These are phyloP conservation scores for Uropsilus gracilis DNA, from an alignment of 2,113 vertebrate genomes.

Conservation along the genomic window DNA sequence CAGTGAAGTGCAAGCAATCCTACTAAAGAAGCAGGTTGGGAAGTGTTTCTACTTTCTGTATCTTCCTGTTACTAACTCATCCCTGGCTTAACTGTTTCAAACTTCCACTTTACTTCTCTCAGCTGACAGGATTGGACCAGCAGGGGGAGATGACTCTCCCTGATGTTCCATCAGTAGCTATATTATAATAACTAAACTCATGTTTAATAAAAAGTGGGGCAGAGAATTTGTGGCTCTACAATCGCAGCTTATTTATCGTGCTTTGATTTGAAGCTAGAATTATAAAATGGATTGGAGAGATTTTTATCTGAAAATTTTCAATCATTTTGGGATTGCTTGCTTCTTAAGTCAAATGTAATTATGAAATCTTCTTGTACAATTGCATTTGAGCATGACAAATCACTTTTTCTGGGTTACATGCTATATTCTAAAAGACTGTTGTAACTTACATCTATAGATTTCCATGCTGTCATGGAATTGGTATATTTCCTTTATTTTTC, in stretches of 20 bases:
- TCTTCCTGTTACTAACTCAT: background rate
- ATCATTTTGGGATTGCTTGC: background rate
- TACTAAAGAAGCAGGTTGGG: background rate
- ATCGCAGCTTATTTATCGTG: background rate
- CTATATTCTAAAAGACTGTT: too few species aligned
- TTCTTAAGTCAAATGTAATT: background rate
- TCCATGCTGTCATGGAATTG: background rate
- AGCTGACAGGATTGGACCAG: background rate
- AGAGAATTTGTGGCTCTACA: background rate
- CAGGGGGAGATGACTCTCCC: background rate
- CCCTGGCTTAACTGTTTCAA: background rate
- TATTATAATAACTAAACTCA: too few species aligned
- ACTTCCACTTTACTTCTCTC: background rate
- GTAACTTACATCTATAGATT: background rate
- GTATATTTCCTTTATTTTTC: background rate
- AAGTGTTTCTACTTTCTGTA: fast-evolving
- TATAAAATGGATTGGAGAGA: background rate
- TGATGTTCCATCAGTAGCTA: background rate
- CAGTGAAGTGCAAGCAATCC: fast-evolving
- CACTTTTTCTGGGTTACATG: background rate
- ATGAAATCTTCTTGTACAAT: background rate
- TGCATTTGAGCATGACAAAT: background rate
- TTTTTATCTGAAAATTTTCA: background rate
- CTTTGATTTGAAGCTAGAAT: background rate
- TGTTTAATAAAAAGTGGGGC: background rate